phyloP scores from a whole-genome alignment of 2,113 vertebrate species.

The Choloepus hoffmanni region DNA sequence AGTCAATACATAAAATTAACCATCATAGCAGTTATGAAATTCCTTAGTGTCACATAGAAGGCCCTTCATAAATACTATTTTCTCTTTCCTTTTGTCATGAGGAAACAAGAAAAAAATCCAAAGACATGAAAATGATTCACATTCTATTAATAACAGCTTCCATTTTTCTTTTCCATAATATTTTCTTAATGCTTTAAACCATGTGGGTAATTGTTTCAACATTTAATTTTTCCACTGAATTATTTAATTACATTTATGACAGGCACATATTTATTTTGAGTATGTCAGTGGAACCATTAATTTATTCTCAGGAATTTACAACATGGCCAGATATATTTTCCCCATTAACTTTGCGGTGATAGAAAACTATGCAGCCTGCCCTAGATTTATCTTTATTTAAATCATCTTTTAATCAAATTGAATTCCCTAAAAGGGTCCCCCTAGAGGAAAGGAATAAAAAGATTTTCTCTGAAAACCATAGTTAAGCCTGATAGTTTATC shows the following conservation, averaged over 20 bases:
- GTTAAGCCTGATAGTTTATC: constrained; percentile 54
- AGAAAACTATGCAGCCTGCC: constrained; percentile 69
- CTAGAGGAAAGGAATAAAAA: constrained; percentile 83
- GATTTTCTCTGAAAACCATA: constrained; percentile 69
- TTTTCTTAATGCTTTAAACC: constrained; percentile 83
- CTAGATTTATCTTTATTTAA: constrained; percentile 73
- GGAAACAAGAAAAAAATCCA: constrained; percentile 6
- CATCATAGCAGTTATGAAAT: background rate
- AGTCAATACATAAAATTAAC: too few relatives aligned
- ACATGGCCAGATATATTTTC: constrained; percentile 67
- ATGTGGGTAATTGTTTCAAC: constrained; percentile 85
- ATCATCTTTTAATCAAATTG: constrained; percentile 75
- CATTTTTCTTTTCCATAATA: constrained; percentile 84
- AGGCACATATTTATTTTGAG: constrained; percentile 80
- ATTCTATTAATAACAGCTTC: constrained; percentile 78
- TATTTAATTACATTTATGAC: constrained; percentile 85
- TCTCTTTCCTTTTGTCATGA: constrained; percentile 61
- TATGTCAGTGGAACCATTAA: constrained; percentile 77
- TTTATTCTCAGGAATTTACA: constrained; percentile 69
- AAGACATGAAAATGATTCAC: constrained; percentile 76
- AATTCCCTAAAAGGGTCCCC: constrained; percentile 80
- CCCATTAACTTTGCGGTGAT: constrained; percentile 69
- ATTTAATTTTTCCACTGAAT: constrained; percentile 86
- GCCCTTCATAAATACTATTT: constrained; percentile 64
- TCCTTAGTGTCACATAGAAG: constrained; percentile 20